Base-by-base conservation (phyloP, 2,888 invertebrate species). In the Sabellastarte sp. region DNA sequence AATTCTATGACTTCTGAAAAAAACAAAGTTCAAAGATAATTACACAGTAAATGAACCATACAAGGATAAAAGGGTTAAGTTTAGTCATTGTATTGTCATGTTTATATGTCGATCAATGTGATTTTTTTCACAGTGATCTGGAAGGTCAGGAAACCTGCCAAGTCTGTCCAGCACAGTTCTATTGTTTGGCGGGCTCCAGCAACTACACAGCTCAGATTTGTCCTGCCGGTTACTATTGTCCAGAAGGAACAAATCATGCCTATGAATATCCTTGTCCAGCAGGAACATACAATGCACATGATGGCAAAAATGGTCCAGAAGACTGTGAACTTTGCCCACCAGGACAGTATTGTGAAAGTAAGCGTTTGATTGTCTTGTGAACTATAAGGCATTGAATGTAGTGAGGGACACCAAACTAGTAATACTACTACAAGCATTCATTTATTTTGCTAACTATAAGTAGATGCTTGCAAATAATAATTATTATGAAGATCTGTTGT, bases 211-310 rank as follows among this genome's bases (percentile, higher is more conserved):
- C 67, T 10, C 74, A 77, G 60, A 66, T 75, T 3, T 82, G 82
- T 66, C 79, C 77, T 5, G 59, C 69, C 0, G 81, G 82, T 3
- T 76, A 77, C 68, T 80, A 80, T 68, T 82, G 82, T 61, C 80
- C 79, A 26, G 63, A 55, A 5, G 77, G 76, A 20, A 82, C 81
- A 2, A 72, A 73, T 3, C 64, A 72, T 41, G 71, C 75, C 4
- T 70, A 73, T 32, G 72, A 77, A 65, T 75, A 69, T 63, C 81
- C 82, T 10, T 82, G 82, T 67, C 55, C 70, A 2, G 63, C 67
- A 3, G 81, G 82, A 32, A 77, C 76, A 0, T 82, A 79, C 68
- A 80, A 80, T 67, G 79, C 80, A 3, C 73, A 67, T 3, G 68
- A 66, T 52, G 76, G 76, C 5, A 72, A 74, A 26, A 71, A 74